phyloP scores from a whole-genome alignment of 1,140 invertebrate genomes.

The Bactericera cockerelli region DNA sequence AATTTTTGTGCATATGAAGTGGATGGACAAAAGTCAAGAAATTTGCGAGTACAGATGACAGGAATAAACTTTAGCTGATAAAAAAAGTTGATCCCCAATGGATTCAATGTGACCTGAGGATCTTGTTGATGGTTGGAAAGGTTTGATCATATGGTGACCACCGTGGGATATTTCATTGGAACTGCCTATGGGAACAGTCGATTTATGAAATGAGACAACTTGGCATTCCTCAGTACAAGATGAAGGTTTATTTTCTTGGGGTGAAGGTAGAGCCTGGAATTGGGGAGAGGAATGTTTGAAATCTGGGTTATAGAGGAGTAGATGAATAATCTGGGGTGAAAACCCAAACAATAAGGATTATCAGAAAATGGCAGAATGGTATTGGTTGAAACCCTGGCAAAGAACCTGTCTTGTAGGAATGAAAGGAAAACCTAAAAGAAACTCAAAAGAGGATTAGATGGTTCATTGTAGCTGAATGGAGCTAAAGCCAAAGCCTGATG shows the following conservation, averaged over 20 bases:
- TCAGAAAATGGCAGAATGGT: constrained; percentile 89
- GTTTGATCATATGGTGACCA: constrained; percentile 88
- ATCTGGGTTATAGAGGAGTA: constrained; percentile 81
- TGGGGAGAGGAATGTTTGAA: constrained; percentile 81
- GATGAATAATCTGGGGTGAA: constrained; percentile 99
- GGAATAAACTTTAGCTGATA: constrained; percentile 28
- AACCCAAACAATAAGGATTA: constrained; percentile 92
- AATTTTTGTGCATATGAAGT: constrained; percentile 95
- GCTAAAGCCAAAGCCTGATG: constrained; percentile 97
- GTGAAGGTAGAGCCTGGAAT: constrained; percentile 95
- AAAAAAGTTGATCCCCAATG: constrained; percentile 72
- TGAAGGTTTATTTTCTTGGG: constrained; percentile 95
- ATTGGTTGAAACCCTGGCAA: constrained; percentile 99
- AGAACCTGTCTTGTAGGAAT: constrained; percentile 91
- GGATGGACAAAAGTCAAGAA: constrained; percentile 40
- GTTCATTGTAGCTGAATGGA: constrained; percentile 89
- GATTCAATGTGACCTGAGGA: constrained; percentile 91
- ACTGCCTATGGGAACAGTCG: constrained; percentile 96
- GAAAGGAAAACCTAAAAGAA: constrained; percentile 85
- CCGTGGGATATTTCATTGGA: constrained; percentile 99
- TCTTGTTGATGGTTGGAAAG: constrained; percentile 91
- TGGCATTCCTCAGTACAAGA: constrained; percentile 83
- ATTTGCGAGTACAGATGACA: not conserved
- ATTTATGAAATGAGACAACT: constrained; percentile 96
- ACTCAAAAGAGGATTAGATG: constrained; percentile 85